Evolutionary conservation across 2,113 vertebrate species (phyloP), one percentile per base, ranked within the genome.

Genomic region (Actinemys pallida): DNA sequence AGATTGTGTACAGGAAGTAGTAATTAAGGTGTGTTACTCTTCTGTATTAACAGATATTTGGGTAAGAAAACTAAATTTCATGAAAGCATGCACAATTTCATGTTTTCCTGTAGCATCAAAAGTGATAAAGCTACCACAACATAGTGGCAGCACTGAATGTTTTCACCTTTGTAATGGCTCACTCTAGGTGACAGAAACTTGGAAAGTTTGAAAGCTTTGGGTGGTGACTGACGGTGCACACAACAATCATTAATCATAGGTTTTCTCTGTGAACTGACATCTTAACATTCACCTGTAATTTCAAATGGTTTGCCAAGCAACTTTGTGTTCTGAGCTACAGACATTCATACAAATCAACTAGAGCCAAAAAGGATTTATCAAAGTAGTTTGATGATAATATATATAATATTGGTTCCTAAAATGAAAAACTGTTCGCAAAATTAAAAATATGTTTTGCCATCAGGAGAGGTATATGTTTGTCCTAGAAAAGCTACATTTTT

Each of bases 1-100:
- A 90, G 27, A 0, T 1, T 16, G 1, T 52, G 4, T 89, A 81
- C 25, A 81, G 17, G 81, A 93, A 90, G 78, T 25, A 91, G 56
- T 84, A 86, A 91, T 89, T 93, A 69, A 88, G 50, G 57, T 95
- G 79, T 17, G 82, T 75, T 88, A 53, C 75, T 35, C 57, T 49
- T 47, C 84, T 88, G 65, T 25, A 92, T 54, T 29, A 93, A 52
- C 25, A 90, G 8, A 4, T 90, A n/a, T 25, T 35, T 86, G 19
- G 19, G 13, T 83, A 0, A 69, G 16, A 62, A 91, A 91, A 42
- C 8, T 83, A 45, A 39, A 76, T 59, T 84, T 42, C 75, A 31
- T 81, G 57, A n/a, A 14, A 95, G 53, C 5, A 45, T 80, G 89
- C 83, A 42, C 5, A 50, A 89, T 84, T 79, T 42, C 78, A 86